Conservation (phyloP, 2,888 invertebrate species). For the Hyalella azteca region DNA sequence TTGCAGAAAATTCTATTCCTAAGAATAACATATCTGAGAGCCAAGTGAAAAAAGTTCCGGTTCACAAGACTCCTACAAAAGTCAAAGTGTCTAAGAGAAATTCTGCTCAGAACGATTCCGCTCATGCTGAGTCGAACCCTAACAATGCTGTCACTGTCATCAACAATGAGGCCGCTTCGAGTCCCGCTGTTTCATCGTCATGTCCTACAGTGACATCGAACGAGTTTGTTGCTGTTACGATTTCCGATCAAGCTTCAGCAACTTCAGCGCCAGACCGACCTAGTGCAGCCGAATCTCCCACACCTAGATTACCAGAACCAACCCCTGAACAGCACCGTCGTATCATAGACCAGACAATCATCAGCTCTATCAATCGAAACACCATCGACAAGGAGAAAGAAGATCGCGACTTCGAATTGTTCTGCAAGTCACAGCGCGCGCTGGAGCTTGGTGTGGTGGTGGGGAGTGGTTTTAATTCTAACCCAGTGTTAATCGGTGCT, state of each 20-base stretch:
- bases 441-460: constrained; percentile 13
- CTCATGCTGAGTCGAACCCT: background rate
- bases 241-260: too few relatives aligned
- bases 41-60: too few relatives aligned
- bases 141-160: too few relatives aligned
- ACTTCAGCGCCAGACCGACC: too few relatives aligned
- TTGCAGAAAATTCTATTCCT: too few relatives aligned
- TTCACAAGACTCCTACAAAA: background rate
- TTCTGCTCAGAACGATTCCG: background rate
- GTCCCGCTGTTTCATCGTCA: background rate
- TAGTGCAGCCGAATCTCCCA: too few relatives aligned
- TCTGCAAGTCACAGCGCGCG: constrained; percentile 9
- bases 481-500: background rate
- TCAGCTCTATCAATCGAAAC: constrained; percentile 7
- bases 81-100: background rate
- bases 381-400: constrained; percentile 19
- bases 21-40: too few relatives aligned
- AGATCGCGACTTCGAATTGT: background rate
- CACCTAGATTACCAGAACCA: too few relatives aligned
- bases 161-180: background rate
- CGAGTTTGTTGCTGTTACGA: background rate
- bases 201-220: background rate
- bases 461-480: background rate
- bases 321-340: constrained; percentile 10
- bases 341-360: constrained; percentile 7